Conservation (phyloP, 1,140 invertebrate species). For the Bombus confusus region DNA sequence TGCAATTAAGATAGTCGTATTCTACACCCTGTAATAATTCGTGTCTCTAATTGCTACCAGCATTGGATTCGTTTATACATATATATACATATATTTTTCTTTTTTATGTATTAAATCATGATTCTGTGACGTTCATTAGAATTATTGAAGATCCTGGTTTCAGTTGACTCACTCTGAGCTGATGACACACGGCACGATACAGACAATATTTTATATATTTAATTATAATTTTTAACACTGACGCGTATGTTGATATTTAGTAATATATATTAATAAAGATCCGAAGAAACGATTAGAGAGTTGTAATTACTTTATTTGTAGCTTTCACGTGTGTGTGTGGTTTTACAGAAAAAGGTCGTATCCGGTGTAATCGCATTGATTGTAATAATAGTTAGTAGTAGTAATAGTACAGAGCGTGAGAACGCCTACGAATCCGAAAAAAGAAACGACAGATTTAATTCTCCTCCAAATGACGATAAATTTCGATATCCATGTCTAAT, state of each 20-base stretch:
- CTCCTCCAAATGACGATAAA: conserved; percentile 64
- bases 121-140: conserved; percentile 1
- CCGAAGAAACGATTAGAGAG: conserved; percentile 66
- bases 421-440: conserved; percentile 75
- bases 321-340: conserved; percentile 76
- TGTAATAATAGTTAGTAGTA: conserved; percentile 60
- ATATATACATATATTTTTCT: background rate
- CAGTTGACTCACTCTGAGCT: background rate
- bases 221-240: background rate
- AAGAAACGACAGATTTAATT: conserved; percentile 66
- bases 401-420: conserved; percentile 75
- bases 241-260: conserved; percentile 13
- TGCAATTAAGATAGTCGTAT: background rate
- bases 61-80: background rate
- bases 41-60: background rate
- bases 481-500: conserved; percentile 35
- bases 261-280: conserved; percentile 47
- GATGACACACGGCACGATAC: background rate
- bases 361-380: conserved; percentile 74
- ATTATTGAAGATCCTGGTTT: background rate
- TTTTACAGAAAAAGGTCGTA: conserved; percentile 80
- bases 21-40: background rate
- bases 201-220: background rate
- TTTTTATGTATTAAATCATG: conserved; percentile 1
- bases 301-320: conserved; percentile 81